These are phyloP conservation scores for Apolygus lucorum DNA, from an alignment of 1,140 invertebrate species.

Conservation along the genomic window DNA sequence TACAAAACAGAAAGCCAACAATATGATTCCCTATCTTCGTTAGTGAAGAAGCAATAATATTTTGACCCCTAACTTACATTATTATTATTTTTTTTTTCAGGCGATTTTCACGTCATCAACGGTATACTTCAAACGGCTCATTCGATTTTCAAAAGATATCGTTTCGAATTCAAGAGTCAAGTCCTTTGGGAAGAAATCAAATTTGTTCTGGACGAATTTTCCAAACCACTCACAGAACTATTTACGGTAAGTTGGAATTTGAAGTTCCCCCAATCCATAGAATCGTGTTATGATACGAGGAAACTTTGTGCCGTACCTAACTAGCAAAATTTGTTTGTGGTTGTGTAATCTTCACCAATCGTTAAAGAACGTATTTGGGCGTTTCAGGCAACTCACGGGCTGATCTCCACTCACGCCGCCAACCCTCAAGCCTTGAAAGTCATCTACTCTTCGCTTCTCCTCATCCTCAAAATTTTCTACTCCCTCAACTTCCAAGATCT, in stretches of 20 bases:
- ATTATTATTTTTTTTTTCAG: conserved; percentile 39
- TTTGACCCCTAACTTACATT: too few relatives aligned
- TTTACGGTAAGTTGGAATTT: conserved; percentile 18
- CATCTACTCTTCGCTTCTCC: conserved; percentile 79
- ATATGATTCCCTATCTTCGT: too few relatives aligned
- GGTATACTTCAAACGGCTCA: conserved; percentile 90
- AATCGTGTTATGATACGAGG: too few relatives aligned
- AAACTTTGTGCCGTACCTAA: too few relatives aligned
- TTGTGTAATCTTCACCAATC: too few relatives aligned
- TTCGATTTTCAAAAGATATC: conserved; percentile 91
- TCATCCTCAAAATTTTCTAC: conserved; percentile 94
- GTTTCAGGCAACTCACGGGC: conserved; percentile 69
- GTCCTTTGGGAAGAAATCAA: conserved; percentile 93
- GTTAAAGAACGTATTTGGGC: too few relatives aligned
- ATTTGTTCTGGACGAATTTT: conserved; percentile 88
- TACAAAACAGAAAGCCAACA: too few relatives aligned
- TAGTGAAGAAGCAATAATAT: conserved; percentile 6
- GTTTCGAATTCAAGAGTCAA: conserved; percentile 92
- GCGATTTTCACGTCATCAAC: conserved; percentile 92
- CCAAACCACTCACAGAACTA: conserved; percentile 83
- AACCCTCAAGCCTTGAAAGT: conserved; percentile 74
- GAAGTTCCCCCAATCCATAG: too few relatives aligned
- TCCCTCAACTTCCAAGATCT: conserved; percentile 94
- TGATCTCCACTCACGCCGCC: conserved; percentile 65
- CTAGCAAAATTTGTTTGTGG: too few relatives aligned